Percentiles rank a stretch among this genome's conserved stretches.
These are phyloP conservation scores for Zaprionus vittiger DNA, from an alignment of 1,140 invertebrate species.

Conservation along the genomic window DNA sequence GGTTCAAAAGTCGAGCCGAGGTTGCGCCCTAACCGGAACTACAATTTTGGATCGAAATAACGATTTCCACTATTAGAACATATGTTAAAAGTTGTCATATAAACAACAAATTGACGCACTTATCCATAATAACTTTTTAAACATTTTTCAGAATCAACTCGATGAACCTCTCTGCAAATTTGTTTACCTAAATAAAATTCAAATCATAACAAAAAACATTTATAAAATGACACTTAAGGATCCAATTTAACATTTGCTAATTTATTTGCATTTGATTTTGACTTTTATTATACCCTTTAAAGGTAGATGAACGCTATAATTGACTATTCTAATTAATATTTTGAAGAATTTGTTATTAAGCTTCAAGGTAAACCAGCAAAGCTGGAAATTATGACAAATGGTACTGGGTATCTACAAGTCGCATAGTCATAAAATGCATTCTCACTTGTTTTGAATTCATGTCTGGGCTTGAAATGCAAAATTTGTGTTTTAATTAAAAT, in stretches of 20 bases:
- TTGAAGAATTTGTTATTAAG: too few relatives aligned
- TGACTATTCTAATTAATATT: too few relatives aligned
- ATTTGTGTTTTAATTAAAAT: slow-evolving; percentile 83
- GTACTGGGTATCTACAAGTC: not conserved
- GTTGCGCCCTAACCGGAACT: not conserved
- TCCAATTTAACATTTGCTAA: not conserved
- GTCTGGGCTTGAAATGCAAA: slow-evolving; percentile 44
- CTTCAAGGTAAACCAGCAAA: not conserved
- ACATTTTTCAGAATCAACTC: not conserved
- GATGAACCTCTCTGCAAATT: too few relatives aligned
- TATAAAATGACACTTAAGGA: slow-evolving; percentile 9
- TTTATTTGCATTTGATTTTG: slow-evolving; percentile 29
- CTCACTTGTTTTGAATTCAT: slow-evolving; percentile 20
- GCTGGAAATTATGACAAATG: not conserved
- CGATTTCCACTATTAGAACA: not conserved
- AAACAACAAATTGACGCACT: not conserved
- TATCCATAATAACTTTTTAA: not conserved
- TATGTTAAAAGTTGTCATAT: not conserved
- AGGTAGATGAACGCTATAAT: too few relatives aligned
- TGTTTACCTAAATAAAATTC: not conserved
- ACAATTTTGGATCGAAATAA: not conserved
- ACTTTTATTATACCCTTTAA: not conserved
- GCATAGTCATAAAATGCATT: not conserved
- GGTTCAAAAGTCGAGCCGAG: slow-evolving; percentile 13
- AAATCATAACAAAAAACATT: not conserved